Evolutionary conservation across 2,797 vertebrate species (phyloP), one percentile per base, ranked within the genome.

Genomic region (Micropoecilia bifurca): DNA sequence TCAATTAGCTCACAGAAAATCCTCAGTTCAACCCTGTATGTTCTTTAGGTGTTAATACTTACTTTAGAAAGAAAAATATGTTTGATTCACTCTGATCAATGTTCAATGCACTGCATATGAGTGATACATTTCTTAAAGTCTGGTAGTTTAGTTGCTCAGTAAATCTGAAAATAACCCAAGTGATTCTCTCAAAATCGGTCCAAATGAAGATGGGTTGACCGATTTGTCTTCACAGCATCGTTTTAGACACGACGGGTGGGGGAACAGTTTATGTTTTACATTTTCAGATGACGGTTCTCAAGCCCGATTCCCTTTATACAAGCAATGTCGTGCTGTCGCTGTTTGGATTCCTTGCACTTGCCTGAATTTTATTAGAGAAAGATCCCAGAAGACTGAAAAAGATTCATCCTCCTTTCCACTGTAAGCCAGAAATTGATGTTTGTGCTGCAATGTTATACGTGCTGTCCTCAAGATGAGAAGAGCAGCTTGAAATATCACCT

Each of bases 351-450:
- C 83, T 68, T 83, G 78, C 86, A 82, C 83, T 87, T 83, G 72
- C 78, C 73, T 84, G 85, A 83, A 85, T 92, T 93, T 85, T 91
- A 90, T 92, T 89, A 87, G 74, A 68, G 53, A 86, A 86, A 83
- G 80, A 90, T 93, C 90, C 87, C 90, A 88, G 84, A 91, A 90
- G 89, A 84, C 82, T 76, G 82, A 71, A 71, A 79, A 63, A 90
- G 91, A 91, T 90, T 87, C 80, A 91, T 91, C 91, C 88, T 90
- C 71, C 81, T 90, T 88, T 90, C 61, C 89, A 86, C 89, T 85
- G 87, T 91, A 89, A 91, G 90, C 86, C 82, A 89, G 86, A 93
- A 93, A 93, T 92, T 90, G 89, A 91, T 93, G 92, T 93, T 92
- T 93, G 90, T 46, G 84, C 90, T 86, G 84, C 86, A 73, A 87